phyloP scores from a whole-genome alignment of 2,888 invertebrate genomes.

The Sinelater perroti region DNA sequence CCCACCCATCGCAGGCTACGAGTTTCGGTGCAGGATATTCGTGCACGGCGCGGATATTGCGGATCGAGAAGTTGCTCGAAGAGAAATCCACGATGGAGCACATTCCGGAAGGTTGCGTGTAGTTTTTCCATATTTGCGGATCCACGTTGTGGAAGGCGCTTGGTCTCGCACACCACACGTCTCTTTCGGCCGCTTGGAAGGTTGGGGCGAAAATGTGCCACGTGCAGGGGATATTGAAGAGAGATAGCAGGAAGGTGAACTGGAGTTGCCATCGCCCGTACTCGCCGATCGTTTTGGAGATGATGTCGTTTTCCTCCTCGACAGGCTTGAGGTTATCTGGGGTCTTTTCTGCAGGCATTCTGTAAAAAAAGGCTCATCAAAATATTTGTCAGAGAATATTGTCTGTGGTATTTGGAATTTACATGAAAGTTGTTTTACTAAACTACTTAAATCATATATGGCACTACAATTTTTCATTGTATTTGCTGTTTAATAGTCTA shows the following conservation, averaged over 20 bases:
- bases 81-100: conserved; percentile 67
- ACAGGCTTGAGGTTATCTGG: conserved; percentile 7
- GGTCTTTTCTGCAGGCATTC: conserved; percentile 34
- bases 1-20: conserved; percentile 54
- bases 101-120: conserved; percentile 68
- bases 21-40: conserved; percentile 38
- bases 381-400: too few species aligned
- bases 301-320: conserved; percentile 65
- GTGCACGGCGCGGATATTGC: conserved; percentile 47
- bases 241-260: conserved; percentile 76
- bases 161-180: conserved; percentile 76
- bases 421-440: too few species aligned
- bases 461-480: too few species aligned
- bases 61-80: conserved; percentile 54
- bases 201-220: conserved; percentile 82
- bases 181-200: conserved; percentile 74
- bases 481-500: too few species aligned
- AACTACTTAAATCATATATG: too few species aligned
- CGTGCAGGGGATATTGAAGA: conserved; percentile 82
- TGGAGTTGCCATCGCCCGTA: conserved; percentile 81
- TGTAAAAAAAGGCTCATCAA: conserved; percentile 25
- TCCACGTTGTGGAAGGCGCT: conserved; percentile 65
- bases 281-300: conserved; percentile 74
- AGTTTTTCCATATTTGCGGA: conserved; percentile 70
- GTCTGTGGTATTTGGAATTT: too few species aligned